Evolutionary conservation across 2,113 vertebrate species (phyloP), one percentile per base, ranked within the genome.

Genomic region (Hemicordylus capensis): DNA sequence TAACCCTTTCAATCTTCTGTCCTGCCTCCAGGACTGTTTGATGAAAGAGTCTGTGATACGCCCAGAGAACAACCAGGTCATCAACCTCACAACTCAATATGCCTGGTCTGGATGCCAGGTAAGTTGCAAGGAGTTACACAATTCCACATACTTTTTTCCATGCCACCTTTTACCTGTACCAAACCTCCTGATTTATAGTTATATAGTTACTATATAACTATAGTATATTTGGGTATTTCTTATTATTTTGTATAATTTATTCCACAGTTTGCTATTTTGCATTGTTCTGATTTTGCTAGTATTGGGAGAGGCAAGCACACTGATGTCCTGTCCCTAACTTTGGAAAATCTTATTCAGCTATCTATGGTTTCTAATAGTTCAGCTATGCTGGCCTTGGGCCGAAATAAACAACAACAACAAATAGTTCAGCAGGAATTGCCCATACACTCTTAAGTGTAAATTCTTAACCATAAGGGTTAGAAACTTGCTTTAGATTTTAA

Each of bases 61-160:
- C 74, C 97, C 98, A 0, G 98, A 98, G 90, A 98, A 98, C 92
- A 98, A 98, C 95, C 98, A 98, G 91, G 98, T 98, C 93, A 98
- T 98, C 94, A 98, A 98, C 93, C 97, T 98, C 56, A 98, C 97
- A 83, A 98, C 98, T 4, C 96, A 95, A 88, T 98, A 98, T 89
- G 97, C 97, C 73, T 98, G 98, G 98, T 98, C 98, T 2, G 98
- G 98, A 77, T 98, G 98, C 92, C 96, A 97, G 97, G 98, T 98
- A 94, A 93, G 10, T 19, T 42, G 9, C 37, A 44, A 58, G 37
- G 24, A 15, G 28, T 14, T 59, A 20, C 15, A 11, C 17, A 26
- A 3, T 26, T 19, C 37, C 37, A 22, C 26, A 22, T n/a, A 22
- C 28, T 1, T 6, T 59, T 17, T 6, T 2, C 28, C 20, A 28